A percentile compares a stretch with the other conserved stretches of the same genome.
These are phyloP conservation scores for Hylaea fasciaria DNA, from an alignment of 2,888 invertebrate species.

Conservation along the genomic window DNA sequence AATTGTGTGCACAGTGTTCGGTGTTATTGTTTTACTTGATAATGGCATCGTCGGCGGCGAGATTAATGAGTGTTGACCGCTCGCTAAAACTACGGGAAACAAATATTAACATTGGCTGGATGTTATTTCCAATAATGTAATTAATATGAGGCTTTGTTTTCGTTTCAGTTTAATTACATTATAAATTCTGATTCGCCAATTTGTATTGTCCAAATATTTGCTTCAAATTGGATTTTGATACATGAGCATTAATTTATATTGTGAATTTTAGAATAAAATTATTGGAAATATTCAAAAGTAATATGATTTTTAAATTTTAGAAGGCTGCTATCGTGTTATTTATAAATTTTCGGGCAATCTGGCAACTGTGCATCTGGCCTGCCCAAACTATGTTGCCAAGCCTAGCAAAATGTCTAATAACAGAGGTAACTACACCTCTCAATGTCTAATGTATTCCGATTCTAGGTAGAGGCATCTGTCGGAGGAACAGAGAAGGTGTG, in stretches of 20 bases:
- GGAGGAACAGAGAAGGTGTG: conserved; percentile 83
- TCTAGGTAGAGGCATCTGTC: conserved; percentile 75
- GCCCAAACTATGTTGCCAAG: no score
- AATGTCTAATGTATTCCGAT: no score
- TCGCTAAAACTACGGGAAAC: conserved; percentile 18
- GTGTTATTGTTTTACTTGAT: conserved; percentile 35
- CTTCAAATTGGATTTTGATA: conserved; percentile 9
- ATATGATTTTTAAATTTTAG: no score
- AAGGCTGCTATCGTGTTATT: no score
- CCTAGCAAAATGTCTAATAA: no score
- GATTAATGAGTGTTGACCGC: conserved; percentile 37
- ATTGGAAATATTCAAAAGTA: no score
- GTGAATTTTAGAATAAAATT: no score
- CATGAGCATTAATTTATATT: not conserved
- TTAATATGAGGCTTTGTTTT: conserved; percentile 17
- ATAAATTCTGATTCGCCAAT: conserved; percentile 24
- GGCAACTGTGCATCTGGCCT: no score
- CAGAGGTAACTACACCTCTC: no score
- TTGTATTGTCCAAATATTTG: conserved; percentile 7
- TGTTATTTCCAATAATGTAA: conserved; percentile 19
- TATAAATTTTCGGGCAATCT: no score
- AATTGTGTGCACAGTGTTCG: conserved; percentile 35
- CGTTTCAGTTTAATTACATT: conserved; percentile 21
- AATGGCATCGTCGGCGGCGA: conserved; percentile 30
- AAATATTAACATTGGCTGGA: conserved; percentile 18